Percentiles rank a stretch among this genome's conserved stretches.
Conservation (phyloP, 2,113 vertebrate species). For the Crotalus viridis region DNA sequence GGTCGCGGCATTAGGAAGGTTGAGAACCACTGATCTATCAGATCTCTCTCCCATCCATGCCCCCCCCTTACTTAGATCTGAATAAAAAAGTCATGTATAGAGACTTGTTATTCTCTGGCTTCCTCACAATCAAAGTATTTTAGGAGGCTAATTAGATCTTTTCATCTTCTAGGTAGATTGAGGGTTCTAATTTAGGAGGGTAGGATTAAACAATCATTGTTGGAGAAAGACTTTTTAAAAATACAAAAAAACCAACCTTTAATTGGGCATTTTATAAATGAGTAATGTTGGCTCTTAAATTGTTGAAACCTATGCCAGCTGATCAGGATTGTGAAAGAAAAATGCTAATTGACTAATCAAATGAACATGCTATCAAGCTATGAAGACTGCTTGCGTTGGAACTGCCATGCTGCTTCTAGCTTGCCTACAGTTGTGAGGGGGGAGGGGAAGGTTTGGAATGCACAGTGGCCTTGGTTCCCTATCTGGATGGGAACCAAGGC, state of each 20-base stretch:
- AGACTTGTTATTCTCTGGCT: background rate
- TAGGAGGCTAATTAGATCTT: background rate
- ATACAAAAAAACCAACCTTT: background rate
- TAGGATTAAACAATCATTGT: too few relatives aligned
- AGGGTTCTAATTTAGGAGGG: background rate
- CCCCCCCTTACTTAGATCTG: background rate
- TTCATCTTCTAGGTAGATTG: background rate
- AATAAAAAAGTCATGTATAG: background rate
- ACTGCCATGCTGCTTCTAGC: too few relatives aligned
- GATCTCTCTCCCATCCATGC: too few relatives aligned
- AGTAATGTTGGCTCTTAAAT: background rate
- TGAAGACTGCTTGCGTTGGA: too few relatives aligned
- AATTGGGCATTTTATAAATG: background rate
- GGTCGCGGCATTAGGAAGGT: too few relatives aligned
- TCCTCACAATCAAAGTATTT: background rate
- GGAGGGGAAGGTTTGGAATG: too few relatives aligned
- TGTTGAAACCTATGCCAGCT: background rate
- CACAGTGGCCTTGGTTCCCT: too few relatives aligned
- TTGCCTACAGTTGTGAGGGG: too few relatives aligned
- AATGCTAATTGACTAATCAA: background rate
- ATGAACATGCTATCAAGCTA: background rate
- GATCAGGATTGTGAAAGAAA: background rate
- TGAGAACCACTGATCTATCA: too few relatives aligned
- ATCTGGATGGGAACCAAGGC: too few relatives aligned
- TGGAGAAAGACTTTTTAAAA: background rate